phyloP scores from a whole-genome alignment of 2,888 invertebrate genomes.

The Patella pellucida region DNA sequence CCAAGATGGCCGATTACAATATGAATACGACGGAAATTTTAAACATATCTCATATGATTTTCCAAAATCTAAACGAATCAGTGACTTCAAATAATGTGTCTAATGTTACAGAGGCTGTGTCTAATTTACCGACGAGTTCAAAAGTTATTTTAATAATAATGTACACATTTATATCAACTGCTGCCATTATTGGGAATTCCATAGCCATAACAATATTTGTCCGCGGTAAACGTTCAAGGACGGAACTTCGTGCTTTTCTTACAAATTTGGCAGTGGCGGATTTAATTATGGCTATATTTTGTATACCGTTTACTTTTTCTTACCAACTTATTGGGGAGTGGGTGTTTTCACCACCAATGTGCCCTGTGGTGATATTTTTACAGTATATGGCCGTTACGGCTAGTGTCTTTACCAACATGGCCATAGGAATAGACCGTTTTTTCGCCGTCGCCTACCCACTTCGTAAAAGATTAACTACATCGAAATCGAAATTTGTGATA shows the following conservation, averaged over 20 bases:
- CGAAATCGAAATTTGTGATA: conserved; percentile 69
- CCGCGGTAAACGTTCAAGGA: conserved; percentile 58
- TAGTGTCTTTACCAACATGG: conserved; percentile 71
- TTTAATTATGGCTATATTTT: conserved; percentile 87
- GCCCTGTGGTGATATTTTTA: conserved; percentile 71
- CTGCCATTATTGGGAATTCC: conserved; percentile 71
- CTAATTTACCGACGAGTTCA: conserved; percentile 5
- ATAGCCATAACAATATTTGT: conserved; percentile 71
- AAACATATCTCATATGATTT: not conserved
- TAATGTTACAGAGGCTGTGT: not conserved
- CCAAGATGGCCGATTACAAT: not conserved
- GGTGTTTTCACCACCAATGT: conserved; percentile 71
- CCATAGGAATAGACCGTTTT: conserved; percentile 72
- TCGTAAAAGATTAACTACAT: conserved; percentile 68
- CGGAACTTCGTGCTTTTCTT: conserved; percentile 76
- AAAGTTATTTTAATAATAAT: conserved; percentile 67
- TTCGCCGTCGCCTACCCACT: conserved; percentile 64
- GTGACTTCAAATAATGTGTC: not conserved
- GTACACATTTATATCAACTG: conserved; percentile 70
- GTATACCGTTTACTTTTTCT: conserved; percentile 86
- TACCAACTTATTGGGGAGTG: conserved; percentile 68
- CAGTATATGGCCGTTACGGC: conserved; percentile 70
- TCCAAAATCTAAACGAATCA: not conserved
- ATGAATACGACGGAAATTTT: not conserved
- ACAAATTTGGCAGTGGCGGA: conserved; percentile 87